Evolutionary conservation across 2,113 vertebrate species (phyloP).

Genomic region (Sylvietta virens): DNA sequence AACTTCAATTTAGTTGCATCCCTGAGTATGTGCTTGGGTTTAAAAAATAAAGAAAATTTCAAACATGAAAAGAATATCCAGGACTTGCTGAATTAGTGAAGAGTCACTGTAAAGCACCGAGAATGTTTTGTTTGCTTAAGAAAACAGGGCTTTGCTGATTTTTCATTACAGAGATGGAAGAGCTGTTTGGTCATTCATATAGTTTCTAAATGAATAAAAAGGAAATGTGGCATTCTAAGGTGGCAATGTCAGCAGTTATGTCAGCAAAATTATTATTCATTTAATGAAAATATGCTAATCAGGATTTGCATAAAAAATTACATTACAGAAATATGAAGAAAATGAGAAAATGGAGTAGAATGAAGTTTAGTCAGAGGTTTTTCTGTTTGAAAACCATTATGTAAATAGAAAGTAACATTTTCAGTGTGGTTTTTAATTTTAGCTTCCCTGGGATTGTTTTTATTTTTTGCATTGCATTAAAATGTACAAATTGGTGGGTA

Average conservation of each 20-base stretch:
- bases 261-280: not conserved
- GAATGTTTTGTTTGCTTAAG: not conserved
- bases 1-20: not conserved
- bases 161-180: not conserved
- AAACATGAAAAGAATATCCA: not conserved
- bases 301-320: not conserved
- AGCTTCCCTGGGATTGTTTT: not conserved
- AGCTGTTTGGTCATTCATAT: not conserved
- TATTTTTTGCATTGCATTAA: not conserved
- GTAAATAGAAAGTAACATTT: not conserved
- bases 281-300: not conserved
- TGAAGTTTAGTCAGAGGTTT: not conserved
- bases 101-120: not conserved
- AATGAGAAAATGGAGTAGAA: not conserved
- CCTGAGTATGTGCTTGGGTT: not conserved
- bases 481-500: not conserved
- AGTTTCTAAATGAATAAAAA: not conserved
- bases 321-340: not conserved
- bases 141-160: not conserved
- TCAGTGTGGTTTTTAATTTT: not conserved
- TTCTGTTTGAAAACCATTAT: not conserved
- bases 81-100: not conserved
- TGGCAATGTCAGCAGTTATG: not conserved
- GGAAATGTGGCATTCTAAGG: not conserved
- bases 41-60: not conserved